Evolutionary conservation across 1,140 invertebrate species (phyloP).

Genomic region (Drosophila sp.): DNA sequence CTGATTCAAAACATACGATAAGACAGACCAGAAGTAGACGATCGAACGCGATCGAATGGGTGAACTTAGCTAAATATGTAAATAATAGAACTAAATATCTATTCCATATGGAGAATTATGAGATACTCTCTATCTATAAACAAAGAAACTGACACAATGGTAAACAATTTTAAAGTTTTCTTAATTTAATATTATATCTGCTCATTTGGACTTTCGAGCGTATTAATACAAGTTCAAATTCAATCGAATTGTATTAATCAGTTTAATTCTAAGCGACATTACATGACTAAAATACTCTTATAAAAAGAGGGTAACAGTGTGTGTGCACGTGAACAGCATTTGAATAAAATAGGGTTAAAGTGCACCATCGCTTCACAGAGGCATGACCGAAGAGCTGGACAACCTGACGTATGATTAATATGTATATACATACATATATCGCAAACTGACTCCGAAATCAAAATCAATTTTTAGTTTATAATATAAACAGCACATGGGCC

Average conservation of each 20-base stretch:
- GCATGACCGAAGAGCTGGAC: conserved; percentile 45
- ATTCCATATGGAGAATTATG: no score
- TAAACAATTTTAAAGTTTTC: no score
- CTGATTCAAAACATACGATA: conserved; percentile 67
- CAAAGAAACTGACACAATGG: no score
- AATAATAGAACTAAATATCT: neutral
- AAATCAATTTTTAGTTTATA: conserved; percentile 17
- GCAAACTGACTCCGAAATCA: conserved; percentile 21
- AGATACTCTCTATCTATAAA: no score
- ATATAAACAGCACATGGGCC: conserved; percentile 32
- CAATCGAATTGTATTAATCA: no score
- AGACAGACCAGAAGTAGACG: conserved; percentile 1
- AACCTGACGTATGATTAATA: conserved; percentile 34
- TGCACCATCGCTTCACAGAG: conserved; percentile 7
- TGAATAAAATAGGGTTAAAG: conserved; percentile 1
- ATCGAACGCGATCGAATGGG: neutral
- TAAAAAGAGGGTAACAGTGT: neutral
- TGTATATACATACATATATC: neutral
- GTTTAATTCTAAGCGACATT: no score
- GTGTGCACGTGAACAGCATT: conserved; percentile 8
- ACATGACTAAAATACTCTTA: neutral
- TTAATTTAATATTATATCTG: no score
- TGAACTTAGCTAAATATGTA: conserved; percentile 24
- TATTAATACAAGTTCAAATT: no score
- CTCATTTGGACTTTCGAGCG: no score